phyloP scores from a whole-genome alignment of 1,140 invertebrate genomes.

The Tenebrio molitor region DNA sequence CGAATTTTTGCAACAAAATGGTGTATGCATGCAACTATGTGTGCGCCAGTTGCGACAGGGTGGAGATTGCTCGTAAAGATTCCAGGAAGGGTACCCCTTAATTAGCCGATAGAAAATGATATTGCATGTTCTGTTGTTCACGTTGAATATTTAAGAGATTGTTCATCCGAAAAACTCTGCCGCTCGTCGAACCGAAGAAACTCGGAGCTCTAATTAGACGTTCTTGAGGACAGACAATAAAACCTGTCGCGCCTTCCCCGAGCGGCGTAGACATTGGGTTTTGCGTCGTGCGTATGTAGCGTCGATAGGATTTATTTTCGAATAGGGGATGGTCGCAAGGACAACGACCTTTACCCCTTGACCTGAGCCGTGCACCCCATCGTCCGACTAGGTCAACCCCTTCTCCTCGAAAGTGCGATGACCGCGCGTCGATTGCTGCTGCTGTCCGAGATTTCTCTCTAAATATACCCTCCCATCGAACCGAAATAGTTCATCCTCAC shows the following conservation, averaged over 20 bases:
- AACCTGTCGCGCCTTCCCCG: conserved; percentile 31
- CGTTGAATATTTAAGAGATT: not conserved
- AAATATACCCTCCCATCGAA: conserved; percentile 17
- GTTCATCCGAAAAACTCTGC: not conserved
- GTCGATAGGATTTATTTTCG: conserved; percentile 23
- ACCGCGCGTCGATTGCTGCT: conserved; percentile 41
- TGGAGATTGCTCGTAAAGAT: no score
- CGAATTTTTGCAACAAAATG: no score
- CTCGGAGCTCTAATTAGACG: not conserved
- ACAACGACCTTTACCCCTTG: conserved; percentile 51
- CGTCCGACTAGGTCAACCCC: conserved; percentile 43
- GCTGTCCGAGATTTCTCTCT: conserved; percentile 34
- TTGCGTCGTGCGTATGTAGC: conserved; percentile 22
- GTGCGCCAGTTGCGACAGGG: no score
- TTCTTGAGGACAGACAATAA: not conserved
- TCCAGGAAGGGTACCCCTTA: no score
- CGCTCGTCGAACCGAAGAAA: not conserved
- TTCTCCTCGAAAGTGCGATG: conserved; percentile 45
- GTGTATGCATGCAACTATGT: no score
- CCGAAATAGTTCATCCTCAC: conserved; percentile 26
- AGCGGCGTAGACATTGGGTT: conserved; percentile 1
- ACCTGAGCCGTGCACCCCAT: conserved; percentile 46
- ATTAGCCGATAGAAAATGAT: no score
- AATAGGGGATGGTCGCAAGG: conserved; percentile 13
- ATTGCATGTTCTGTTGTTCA: no score